Conservation (phyloP, 2,888 invertebrate species). For the Leptopilina syphax region DNA sequence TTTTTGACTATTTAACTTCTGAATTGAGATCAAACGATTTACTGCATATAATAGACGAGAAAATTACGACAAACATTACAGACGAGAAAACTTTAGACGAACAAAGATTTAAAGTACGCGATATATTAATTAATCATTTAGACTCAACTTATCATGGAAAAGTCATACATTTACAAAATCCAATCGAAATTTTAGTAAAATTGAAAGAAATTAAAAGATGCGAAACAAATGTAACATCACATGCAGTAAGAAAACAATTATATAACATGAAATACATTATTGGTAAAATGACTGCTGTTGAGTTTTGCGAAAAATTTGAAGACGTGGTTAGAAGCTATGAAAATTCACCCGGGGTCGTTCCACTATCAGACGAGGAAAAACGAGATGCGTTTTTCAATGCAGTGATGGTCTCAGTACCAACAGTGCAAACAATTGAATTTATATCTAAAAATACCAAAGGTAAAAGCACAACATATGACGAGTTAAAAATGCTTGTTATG, state of each 20-base stretch:
- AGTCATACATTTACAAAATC: slow-evolving; percentile 8
- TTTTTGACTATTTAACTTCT: slow-evolving; percentile 39
- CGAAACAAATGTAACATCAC: neutral
- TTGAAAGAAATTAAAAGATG: neutral
- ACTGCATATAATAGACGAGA: neutral
- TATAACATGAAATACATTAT: neutral
- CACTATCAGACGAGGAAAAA: neutral
- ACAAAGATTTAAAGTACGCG: slow-evolving; percentile 12
- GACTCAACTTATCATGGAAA: neutral
- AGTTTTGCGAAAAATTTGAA: neutral
- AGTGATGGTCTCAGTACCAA: neutral
- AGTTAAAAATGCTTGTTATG: slow-evolving; percentile 17
- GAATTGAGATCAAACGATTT: slow-evolving; percentile 19
- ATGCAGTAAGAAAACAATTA: neutral
- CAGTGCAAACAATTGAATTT: neutral
- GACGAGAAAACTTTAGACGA: neutral
- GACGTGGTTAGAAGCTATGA: neutral
- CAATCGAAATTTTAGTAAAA: neutral
- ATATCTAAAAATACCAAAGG: neutral
- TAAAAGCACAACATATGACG: neutral
- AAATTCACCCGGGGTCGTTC: slow-evolving; percentile 3
- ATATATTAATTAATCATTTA: neutral
- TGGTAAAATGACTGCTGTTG: neutral
- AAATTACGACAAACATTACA: neutral
- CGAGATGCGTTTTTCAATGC: neutral